Conservation (phyloP, 2,797 vertebrate species). For the Phrynocephalus vlangalii region DNA sequence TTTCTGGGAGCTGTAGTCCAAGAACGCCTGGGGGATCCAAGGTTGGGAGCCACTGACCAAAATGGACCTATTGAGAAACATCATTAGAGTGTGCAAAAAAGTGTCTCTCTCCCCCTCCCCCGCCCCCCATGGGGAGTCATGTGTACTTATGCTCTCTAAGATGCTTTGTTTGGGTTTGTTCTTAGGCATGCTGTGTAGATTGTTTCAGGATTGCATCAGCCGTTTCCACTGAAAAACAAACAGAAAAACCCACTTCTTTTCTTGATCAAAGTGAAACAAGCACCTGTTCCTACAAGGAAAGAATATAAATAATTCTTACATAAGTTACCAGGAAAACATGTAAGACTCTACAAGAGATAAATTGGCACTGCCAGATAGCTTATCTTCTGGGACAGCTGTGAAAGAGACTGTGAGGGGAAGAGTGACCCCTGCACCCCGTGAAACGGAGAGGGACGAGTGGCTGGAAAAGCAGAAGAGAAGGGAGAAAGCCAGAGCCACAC, state of each 20-base stretch:
- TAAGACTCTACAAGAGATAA: neutral
- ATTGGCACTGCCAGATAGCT: too few relatives aligned
- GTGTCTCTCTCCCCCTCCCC: neutral
- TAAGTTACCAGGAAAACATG: neutral
- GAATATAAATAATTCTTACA: neutral
- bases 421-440: too few relatives aligned
- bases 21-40: too few relatives aligned
- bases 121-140: neutral
- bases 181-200: neutral
- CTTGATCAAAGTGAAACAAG: conserved; percentile 12
- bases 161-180: neutral
- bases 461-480: too few relatives aligned
- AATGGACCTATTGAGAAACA: neutral
- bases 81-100: neutral
- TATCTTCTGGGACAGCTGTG: neutral
- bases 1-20: too few relatives aligned
- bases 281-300: neutral
- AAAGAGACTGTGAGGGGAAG: too few relatives aligned
- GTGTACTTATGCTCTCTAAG: neutral
- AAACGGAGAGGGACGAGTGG: too few relatives aligned
- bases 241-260: neutral
- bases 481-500: too few relatives aligned
- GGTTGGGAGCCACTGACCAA: too few relatives aligned
- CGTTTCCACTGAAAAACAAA: neutral
- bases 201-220: conserved; percentile 20